Conservation (phyloP, 1,140 invertebrate genomes). For the Drosophila jambulina region DNA sequence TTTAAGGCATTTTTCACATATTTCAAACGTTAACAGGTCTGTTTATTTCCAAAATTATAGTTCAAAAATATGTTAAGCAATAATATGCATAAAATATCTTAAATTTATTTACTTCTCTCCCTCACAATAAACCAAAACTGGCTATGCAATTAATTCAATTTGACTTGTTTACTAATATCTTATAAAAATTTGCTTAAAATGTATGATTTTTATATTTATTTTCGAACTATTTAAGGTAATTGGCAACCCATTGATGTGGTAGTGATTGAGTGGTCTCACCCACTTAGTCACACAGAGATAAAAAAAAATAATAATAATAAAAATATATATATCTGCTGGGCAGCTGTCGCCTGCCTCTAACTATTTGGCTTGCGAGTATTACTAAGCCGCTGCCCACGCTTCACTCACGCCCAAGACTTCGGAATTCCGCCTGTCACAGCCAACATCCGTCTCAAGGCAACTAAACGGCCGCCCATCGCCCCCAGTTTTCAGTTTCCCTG, state of each 20-base stretch:
- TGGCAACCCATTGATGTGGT: conserved; percentile 12
- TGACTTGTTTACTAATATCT: not conserved
- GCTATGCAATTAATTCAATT: not conserved
- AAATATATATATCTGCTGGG: conserved; percentile 7
- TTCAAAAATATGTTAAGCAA: not conserved
- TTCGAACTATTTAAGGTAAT: conserved; percentile 13
- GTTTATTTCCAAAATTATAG: not conserved
- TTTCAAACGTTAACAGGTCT: not conserved
- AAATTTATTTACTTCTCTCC: not conserved
- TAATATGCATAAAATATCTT: too few relatives aligned
- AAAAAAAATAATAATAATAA: conserved; percentile 1
- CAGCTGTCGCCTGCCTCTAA: conserved; percentile 29
- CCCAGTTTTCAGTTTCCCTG: conserved; percentile 11
- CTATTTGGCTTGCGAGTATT: conserved; percentile 44
- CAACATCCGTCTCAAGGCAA: conserved; percentile 74
- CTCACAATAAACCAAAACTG: not conserved
- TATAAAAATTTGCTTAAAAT: not conserved
- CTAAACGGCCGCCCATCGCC: conserved; percentile 19
- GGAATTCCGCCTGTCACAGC: conserved; percentile 70
- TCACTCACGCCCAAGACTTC: conserved; percentile 64
- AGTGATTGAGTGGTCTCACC: conserved; percentile 12
- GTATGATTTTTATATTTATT: conserved; percentile 3
- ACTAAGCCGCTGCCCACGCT: conserved; percentile 66
- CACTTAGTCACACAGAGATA: conserved; percentile 27
- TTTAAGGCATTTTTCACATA: too few relatives aligned